Base-by-base conservation (phyloP, 2,797 vertebrate species). In the Picus viridis region DNA sequence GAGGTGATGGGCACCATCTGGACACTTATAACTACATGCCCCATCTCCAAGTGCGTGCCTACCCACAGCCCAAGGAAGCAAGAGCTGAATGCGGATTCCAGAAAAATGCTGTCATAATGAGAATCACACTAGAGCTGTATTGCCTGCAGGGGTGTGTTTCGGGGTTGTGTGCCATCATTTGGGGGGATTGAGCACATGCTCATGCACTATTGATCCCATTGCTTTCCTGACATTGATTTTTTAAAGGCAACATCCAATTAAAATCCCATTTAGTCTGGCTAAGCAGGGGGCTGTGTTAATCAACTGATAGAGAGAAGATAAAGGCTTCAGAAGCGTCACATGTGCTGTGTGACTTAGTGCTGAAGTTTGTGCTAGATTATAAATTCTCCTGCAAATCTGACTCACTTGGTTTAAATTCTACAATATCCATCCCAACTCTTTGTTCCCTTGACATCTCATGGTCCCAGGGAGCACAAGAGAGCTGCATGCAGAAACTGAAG, bases 321-420 rank as follows among this genome's bases (percentile, higher is more conserved):
- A 85, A 9, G 13, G 13, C 16, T 86, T 64, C 54, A 83, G 74
- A 65, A 72, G 10, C 16, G 20, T 81, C 57, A n/a, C 26, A 8
- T 0, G 0, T 47, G 17, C 49, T 61, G 18, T 1, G 5, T 34
- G 23, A 77, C 43, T 63, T 22, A 41, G 20, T 49, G 53, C 47
- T 85, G 78, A 70, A 76, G 27, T 64, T 75, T 62, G 19, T 6
- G 5, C 65, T 62, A 29, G 61, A 53, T 20, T 27, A n/a, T 45
- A 68, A 91, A 71, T 26, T 39, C 53, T 51, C 19, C 59, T 23
- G 30, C 49, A 89, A 80, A 73, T 49, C 18, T 26, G 43, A 3
- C 1, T 86, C 13, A 10, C 10, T 16, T 16, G 12, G 58, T 17
- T 79, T 63, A 89, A 86, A 69, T 0, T 0, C 11, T n/a, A 4